A percentile compares a stretch with the other conserved stretches of the same genome.
Conservation (phyloP, 2,113 vertebrate species). For the Pampusana beccarii region DNA sequence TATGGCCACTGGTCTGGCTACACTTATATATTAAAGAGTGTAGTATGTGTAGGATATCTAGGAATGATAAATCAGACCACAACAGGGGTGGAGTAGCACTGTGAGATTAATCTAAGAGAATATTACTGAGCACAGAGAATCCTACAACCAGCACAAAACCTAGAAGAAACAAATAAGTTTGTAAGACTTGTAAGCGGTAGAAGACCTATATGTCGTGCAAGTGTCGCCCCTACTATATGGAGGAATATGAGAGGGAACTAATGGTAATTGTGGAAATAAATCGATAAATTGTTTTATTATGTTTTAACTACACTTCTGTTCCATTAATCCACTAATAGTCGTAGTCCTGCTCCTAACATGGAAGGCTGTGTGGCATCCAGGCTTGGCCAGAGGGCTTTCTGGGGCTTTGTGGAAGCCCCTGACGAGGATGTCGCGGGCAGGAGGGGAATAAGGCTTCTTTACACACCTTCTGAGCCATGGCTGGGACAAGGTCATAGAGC, state of each 20-base stretch:
- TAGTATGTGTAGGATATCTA: not conserved
- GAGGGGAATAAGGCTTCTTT: not conserved
- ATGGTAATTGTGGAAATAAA: not conserved
- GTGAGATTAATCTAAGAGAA: not conserved
- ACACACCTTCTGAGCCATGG: rapidly evolving
- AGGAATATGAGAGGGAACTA: not conserved
- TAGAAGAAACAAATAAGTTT: not conserved
- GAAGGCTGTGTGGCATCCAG: not conserved
- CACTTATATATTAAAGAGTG: not conserved
- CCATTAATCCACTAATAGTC: not conserved
- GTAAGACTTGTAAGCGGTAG: not conserved
- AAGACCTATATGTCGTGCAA: too few relatives aligned
- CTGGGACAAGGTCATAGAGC: not conserved
- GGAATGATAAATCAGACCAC: not conserved
- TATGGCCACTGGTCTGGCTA: not conserved
- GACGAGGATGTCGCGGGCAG: not conserved
- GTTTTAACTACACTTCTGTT: not conserved
- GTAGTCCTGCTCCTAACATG: not conserved
- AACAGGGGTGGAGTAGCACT: not conserved
- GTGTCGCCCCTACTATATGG: not conserved
- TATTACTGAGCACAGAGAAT: not conserved
- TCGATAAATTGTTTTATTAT: not conserved
- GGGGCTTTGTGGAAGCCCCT: not conserved
- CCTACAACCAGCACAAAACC: not conserved
- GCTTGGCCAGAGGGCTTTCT: not conserved